Evolutionary conservation across 2,113 vertebrate genomes (phyloP).

Genomic region (Gobius niger): DNA sequence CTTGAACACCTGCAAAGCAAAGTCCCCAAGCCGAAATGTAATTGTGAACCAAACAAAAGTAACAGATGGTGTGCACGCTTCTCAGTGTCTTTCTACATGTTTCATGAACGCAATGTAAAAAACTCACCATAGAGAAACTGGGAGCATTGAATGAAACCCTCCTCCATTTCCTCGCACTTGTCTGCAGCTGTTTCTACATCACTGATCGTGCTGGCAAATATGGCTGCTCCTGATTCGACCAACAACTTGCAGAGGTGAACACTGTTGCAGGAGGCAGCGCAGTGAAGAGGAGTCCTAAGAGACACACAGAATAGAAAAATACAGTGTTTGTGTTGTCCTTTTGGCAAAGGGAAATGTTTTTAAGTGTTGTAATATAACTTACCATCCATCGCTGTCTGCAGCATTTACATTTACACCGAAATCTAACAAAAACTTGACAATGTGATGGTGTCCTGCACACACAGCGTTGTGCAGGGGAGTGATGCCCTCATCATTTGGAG

Average conservation of each 20-base stretch:
- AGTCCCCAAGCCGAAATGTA: neutral
- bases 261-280: slow-evolving; percentile 97
- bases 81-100: neutral
- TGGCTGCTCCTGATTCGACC: slow-evolving; percentile 95
- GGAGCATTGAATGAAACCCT: slow-evolving; percentile 95
- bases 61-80: neutral
- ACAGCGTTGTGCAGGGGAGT: slow-evolving; percentile 96
- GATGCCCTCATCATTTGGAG: slow-evolving; percentile 96
- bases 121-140: slow-evolving; percentile 91
- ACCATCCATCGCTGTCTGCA: slow-evolving; percentile 98
- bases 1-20: slow-evolving; percentile 86
- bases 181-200: slow-evolving; percentile 96
- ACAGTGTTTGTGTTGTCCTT: neutral
- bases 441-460: slow-evolving; percentile 97
- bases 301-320: neutral
- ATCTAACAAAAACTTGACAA: slow-evolving; percentile 95
- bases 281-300: slow-evolving; percentile 94
- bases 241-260: slow-evolving; percentile 96
- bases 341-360: neutral
- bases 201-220: slow-evolving; percentile 97
- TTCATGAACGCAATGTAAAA: neutral
- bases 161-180: slow-evolving; percentile 98
- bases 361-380: slow-evolving; percentile 43
- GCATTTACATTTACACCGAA: slow-evolving; percentile 98
- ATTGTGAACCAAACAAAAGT: neutral